Base-by-base conservation (phyloP, 2,797 vertebrate species). In the Sebastes hubbsi region DNA sequence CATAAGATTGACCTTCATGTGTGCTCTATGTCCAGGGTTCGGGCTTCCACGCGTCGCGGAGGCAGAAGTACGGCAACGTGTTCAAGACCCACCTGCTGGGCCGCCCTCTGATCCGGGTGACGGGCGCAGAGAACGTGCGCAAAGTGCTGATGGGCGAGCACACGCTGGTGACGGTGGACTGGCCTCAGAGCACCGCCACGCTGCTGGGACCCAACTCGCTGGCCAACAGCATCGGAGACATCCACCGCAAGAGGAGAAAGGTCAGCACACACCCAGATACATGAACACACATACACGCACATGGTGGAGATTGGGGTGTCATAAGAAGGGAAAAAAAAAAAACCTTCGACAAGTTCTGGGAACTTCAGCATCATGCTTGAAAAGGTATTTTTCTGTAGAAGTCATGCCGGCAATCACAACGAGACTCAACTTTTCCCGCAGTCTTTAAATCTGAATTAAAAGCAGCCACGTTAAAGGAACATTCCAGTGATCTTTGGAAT, bases 1-100 rank as follows among this genome's bases (percentile, higher is more conserved):
- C 42, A 46, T 46, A 46, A 46, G 42, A 46, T n/a, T 52, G 49
- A 52, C 49, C 49, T 52, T 52, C 18, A 52, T 10, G n/a, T 25
- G 20, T 72, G 52, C 29, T 56, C 18, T 60, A 20, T 54, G 7
- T 59, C 4, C 27, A 98, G 98, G 98, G 98, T 22, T 97, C 98
- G 0, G 94, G 95, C 59, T 99, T 99, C 95, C 98, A 99, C 10
- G 96, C 98, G 0, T 99, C 98, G 0, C 91, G 98, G 83, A 91
- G 98, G 80, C 97, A 98, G 93, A 97, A 97, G 72, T 99, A 98
- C 58, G 98, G 98, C 42, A 97, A 97, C 61, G 98, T 99, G 52
- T 99, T 99, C 91, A 99, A 99, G 96, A 99, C 98, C 12, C 98
- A 99, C 83, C 95, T 99, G 78, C 93, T 99, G 80, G 98, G 98